Conservation (phyloP, 1,140 invertebrate genomes). For the Leptopilina clavipes region DNA sequence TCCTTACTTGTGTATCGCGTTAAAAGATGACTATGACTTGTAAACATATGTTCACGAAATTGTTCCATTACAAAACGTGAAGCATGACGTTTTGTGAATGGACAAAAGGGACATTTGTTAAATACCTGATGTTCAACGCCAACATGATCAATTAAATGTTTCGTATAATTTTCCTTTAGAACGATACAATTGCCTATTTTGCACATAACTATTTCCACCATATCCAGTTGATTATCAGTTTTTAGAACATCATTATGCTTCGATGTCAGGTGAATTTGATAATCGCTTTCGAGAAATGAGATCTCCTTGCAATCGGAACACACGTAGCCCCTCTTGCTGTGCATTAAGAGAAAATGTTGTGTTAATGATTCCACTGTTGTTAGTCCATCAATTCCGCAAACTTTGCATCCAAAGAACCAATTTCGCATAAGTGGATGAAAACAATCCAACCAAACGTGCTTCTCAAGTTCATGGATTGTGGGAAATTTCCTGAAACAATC, state of each 20-base stretch:
- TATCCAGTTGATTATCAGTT: neutral
- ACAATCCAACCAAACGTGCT: constrained; percentile 66
- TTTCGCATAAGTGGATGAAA: constrained; percentile 60
- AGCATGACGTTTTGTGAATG: constrained; percentile 44
- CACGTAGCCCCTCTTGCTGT: constrained; percentile 54
- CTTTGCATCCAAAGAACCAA: constrained; percentile 58
- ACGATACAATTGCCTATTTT: constrained; percentile 61
- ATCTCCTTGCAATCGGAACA: constrained; percentile 61
- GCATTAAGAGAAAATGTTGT: constrained; percentile 64
- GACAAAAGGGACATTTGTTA: constrained; percentile 67
- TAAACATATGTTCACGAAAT: neutral
- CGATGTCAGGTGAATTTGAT: constrained; percentile 48
- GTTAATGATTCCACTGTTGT: constrained; percentile 64
- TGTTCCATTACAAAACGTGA: constrained; percentile 39
- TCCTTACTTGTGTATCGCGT: neutral
- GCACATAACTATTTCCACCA: constrained; percentile 57
- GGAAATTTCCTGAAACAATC: constrained; percentile 61
- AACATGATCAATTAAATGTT: constrained; percentile 59
- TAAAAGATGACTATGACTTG: neutral
- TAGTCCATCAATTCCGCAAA: constrained; percentile 68
- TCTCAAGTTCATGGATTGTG: constrained; percentile 52
- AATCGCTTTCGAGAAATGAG: constrained; percentile 55
- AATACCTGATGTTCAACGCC: constrained; percentile 59
- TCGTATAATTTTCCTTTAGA: constrained; percentile 55
- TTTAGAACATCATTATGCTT: constrained; percentile 5